Evolutionary conservation across 2,888 invertebrate genomes (phyloP), one percentile per base, ranked within the genome.

Genomic region (Hydraecia micacea): DNA sequence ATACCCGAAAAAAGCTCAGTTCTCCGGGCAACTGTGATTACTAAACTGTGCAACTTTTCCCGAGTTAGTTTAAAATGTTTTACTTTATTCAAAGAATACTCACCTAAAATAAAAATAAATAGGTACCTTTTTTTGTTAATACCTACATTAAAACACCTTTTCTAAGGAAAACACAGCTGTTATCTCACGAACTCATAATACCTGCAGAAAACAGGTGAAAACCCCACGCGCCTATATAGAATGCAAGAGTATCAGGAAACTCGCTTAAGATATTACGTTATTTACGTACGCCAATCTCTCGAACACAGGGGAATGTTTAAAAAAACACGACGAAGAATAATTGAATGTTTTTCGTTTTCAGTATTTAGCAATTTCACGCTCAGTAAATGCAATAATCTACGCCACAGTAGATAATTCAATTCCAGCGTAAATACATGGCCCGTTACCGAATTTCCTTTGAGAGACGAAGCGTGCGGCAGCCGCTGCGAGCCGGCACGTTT

Each of bases 361-460:
- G 91, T 93, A 92, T 93, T 93, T 93, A 93, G 90, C 93, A 94
- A 96, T 96, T 95, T 95, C 93, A 95, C 95, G 94, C 91, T 93
- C 90, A 92, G 92, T 93, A 93, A 95, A 95, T 95, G 93, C 94
- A 96, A 95, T 95, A 95, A 95, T 95, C 93, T 93, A 92, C 93
- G 92, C 92, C 93, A 93, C 93, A 93, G 92, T 93, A 94, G 93
- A 95, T 96, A 95, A 96, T 96, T 96, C 95, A 94, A 96, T 95
- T 96, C 92, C 93, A 91, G 91, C 94, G 94, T 95, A 95, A 95
- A 95, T 95, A 95, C 94, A 95, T 94, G 94, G 94, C 93, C 94
- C 93, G 93, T 94, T 94, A 92, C 94, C 95, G 93, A 96, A 96
- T 96, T 95, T 96, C 96, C 96, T 96, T 96, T 96, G 96, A 96